Evolutionary conservation across 2,888 invertebrate species (phyloP).

Genomic region (Nomada hirtipes): DNA sequence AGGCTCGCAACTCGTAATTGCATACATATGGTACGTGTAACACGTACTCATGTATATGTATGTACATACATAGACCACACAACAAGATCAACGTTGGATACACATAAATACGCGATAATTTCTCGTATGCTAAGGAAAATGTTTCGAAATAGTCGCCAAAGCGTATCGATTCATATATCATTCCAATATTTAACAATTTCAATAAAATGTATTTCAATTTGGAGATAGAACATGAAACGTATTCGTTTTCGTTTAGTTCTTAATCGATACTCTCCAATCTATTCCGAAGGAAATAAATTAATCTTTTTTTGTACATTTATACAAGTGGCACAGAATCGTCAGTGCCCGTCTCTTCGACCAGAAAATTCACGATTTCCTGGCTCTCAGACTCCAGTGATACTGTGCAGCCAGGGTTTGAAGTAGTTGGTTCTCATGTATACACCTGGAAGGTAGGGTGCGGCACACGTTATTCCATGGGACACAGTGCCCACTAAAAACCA

Average conservation of each 20-base stretch:
- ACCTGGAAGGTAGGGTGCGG: constrained; percentile 95
- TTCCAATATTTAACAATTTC: not conserved
- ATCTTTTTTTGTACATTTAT: constrained; percentile 82
- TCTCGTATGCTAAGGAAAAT: constrained; percentile 31
- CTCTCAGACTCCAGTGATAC: constrained; percentile 84
- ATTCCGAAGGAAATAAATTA: constrained; percentile 76
- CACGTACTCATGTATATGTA: constrained; percentile 62
- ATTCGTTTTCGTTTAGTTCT: constrained; percentile 11
- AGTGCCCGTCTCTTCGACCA: constrained; percentile 48
- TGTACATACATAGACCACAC: constrained; percentile 73
- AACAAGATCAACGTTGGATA: constrained; percentile 44
- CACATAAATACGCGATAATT: constrained; percentile 43
- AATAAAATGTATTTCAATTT: constrained; percentile 26
- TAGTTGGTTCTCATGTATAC: constrained; percentile 97
- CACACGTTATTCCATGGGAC: constrained; percentile 97
- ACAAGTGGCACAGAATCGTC: constrained; percentile 76
- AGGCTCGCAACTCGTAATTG: constrained; percentile 71
- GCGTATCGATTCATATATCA: constrained; percentile 6
- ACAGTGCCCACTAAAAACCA: constrained; percentile 96
- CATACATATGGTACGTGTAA: constrained; percentile 55
- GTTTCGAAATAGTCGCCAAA: constrained; percentile 3
- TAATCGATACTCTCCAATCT: constrained; percentile 51
- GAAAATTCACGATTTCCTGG: constrained; percentile 34
- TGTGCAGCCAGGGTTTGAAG: constrained; percentile 96
- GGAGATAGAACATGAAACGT: constrained; percentile 25